Percentiles rank a stretch among this genome's conserved stretches.
These are phyloP conservation scores for Hanleya hanleyi DNA, from an alignment of 2,888 invertebrate species.

Conservation along the genomic window DNA sequence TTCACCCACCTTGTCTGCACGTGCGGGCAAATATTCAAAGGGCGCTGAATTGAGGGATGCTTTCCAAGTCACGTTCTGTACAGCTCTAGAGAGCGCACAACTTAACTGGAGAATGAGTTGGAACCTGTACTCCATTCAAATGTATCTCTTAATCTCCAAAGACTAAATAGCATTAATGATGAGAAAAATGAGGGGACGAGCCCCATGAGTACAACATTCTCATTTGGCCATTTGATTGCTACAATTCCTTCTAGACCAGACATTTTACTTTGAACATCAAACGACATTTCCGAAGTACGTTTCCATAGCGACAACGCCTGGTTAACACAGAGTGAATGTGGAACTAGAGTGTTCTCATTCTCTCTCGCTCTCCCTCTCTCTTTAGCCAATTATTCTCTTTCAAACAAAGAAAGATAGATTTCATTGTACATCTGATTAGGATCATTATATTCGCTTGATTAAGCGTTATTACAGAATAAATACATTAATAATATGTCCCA, in stretches of 20 bases:
- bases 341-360: no score
- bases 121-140: not conserved
- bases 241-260: conserved; percentile 4
- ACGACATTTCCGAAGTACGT: not conserved
- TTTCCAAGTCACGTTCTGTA: not conserved
- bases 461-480: not conserved
- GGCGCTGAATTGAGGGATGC: no score
- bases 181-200: not conserved
- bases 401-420: not conserved
- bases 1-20: no score
- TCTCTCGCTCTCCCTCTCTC: no score
- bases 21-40: no score
- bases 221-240: conserved; percentile 8
- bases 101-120: not conserved
- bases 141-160: not conserved
- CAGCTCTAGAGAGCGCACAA: not conserved
- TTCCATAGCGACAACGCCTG: not conserved
- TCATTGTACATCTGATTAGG: not conserved
- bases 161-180: conserved; percentile 7
- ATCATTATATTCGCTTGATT: not conserved
- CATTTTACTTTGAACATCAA: not conserved
- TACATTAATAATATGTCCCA: no score
- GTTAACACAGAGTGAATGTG: no score
- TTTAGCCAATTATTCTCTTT: not conserved
- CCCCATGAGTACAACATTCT: not conserved